A percentile compares a stretch with the other conserved stretches of the same genome.
Conservation (phyloP, 2,797 vertebrate genomes). For the Tokudaia tokunoshimensis region DNA sequence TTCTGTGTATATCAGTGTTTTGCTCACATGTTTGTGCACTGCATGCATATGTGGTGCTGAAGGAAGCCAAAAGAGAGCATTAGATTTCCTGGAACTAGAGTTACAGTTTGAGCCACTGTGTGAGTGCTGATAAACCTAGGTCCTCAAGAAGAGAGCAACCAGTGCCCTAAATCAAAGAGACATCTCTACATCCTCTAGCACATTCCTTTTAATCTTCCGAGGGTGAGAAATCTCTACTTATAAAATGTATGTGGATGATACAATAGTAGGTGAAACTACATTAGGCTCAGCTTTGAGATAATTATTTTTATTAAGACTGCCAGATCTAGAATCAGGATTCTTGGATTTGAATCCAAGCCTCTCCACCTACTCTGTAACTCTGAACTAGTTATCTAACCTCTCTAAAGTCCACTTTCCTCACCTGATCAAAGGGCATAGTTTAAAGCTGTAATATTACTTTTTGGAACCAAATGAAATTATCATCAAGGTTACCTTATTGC, state of each 20-base stretch:
- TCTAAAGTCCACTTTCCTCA: not conserved
- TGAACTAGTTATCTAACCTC: not conserved
- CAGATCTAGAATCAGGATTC: not conserved
- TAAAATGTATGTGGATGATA: not conserved
- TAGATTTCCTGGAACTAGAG: not conserved
- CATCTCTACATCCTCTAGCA: not conserved
- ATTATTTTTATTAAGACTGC: not conserved
- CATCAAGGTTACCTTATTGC: not conserved
- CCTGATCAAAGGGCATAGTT: not conserved
- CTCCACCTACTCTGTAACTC: not conserved
- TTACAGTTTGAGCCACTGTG: not conserved
- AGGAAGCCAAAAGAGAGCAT: not conserved
- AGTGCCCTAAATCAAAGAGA: not conserved
- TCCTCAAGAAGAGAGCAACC: not conserved
- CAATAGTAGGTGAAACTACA: constrained; percentile 8
- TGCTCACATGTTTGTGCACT: not conserved
- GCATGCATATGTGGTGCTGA: not conserved
- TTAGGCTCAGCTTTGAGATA: not conserved
- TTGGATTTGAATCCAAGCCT: not conserved
- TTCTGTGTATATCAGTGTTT: not conserved
- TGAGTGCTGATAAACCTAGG: not conserved
- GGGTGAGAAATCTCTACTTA: not conserved
- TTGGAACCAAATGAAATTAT: constrained; percentile 38
- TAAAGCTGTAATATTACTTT: not conserved
- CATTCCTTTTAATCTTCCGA: constrained; percentile 46